These are phyloP conservation scores for Argentina silus DNA, from an alignment of 2,797 vertebrate genomes.

Conservation along the genomic window DNA sequence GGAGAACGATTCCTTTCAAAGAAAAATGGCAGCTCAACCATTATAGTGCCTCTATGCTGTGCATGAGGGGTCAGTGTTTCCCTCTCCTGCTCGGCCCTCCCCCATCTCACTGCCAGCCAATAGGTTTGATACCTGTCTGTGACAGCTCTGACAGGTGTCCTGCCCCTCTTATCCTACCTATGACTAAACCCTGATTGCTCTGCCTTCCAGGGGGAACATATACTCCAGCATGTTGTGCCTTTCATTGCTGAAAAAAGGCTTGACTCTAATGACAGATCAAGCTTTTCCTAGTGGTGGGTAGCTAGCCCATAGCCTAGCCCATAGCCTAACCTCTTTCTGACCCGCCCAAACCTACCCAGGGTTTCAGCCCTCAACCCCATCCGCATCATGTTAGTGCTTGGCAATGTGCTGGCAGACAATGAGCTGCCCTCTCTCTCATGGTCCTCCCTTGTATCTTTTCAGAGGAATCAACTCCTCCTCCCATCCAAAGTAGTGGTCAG, in stretches of 20 bases:
- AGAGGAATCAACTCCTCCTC: background rate
- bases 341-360: no score
- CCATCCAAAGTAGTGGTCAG: background rate
- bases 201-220: slow-evolving; percentile 33
- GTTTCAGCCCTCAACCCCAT: background rate
- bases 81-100: slow-evolving; percentile 20
- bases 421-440: background rate
- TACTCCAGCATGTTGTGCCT: slow-evolving; percentile 39
- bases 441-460: background rate
- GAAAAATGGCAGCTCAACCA: slow-evolving; percentile 42
- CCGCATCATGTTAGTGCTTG: background rate
- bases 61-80: slow-evolving; percentile 49
- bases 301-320: slow-evolving; percentile 2
- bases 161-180: slow-evolving; percentile 27
- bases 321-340: no score
- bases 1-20: slow-evolving; percentile 59
- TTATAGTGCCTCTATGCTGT: slow-evolving; percentile 50
- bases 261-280: slow-evolving; percentile 13
- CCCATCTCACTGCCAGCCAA: slow-evolving; percentile 45
- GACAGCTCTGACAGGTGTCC: background rate
- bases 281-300: slow-evolving; percentile 8
- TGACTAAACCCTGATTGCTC: slow-evolving; percentile 26
- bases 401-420: background rate
- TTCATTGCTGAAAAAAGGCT: slow-evolving; percentile 26
- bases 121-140: slow-evolving; percentile 41